Evolutionary conservation across 2,113 vertebrate species (phyloP).

Genomic region (Oophaga pumilio): DNA sequence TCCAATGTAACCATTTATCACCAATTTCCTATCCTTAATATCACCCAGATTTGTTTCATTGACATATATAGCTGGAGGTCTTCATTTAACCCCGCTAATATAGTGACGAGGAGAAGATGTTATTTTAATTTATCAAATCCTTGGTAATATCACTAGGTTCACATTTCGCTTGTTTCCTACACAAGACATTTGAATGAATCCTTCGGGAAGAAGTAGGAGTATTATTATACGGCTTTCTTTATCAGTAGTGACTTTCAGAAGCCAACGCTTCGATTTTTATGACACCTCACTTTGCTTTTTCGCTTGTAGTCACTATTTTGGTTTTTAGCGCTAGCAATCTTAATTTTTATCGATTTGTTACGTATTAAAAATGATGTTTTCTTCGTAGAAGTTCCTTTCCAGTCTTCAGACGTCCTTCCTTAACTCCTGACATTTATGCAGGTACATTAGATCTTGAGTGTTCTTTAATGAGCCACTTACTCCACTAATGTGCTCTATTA

Average conservation of each 20-base stretch:
- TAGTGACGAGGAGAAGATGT: neutral
- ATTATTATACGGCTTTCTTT: slow-evolving; percentile 13
- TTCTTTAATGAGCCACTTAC: slow-evolving; percentile 47
- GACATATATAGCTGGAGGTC: neutral
- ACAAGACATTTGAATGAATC: slow-evolving; percentile 16
- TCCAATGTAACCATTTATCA: neutral
- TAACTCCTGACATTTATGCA: slow-evolving; percentile 47
- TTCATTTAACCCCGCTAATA: neutral
- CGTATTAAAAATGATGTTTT: slow-evolving; percentile 7
- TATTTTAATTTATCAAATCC: slow-evolving; percentile 2
- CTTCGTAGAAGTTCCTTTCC: neutral
- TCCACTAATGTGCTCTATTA: slow-evolving; percentile 35
- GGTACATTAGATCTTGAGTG: slow-evolving; percentile 49
- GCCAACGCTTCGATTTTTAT: slow-evolving; percentile 19
- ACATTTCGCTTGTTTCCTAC: slow-evolving; percentile 24
- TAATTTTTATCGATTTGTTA: slow-evolving; percentile 37
- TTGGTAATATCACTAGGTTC: neutral
- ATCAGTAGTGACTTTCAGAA: slow-evolving; percentile 15
- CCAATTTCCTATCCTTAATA: neutral
- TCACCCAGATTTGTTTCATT: neutral
- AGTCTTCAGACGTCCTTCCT: slow-evolving; percentile 38
- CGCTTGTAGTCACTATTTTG: neutral
- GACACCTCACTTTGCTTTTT: neutral
- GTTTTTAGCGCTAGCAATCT: neutral
- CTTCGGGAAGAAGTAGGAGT: neutral